Evolutionary conservation across 1,140 invertebrate genomes (phyloP).

Genomic region (Drosophila tristis): DNA sequence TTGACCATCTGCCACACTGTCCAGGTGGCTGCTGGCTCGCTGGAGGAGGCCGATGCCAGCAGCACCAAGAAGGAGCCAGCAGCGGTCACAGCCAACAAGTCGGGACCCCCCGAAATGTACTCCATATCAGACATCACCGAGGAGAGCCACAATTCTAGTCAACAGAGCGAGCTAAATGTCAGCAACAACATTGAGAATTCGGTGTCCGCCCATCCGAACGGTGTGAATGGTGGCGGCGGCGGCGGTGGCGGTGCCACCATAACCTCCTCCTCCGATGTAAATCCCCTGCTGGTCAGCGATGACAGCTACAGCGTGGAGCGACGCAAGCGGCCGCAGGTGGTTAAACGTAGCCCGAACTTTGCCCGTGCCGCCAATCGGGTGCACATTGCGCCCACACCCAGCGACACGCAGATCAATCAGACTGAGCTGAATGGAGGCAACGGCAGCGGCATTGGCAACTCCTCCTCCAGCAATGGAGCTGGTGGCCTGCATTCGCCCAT

Average conservation of each 20-base stretch:
- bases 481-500: conserved; percentile 13
- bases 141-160: conserved; percentile 80
- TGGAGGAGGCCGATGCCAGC: conserved; percentile 31
- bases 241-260: not conserved
- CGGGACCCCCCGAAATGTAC: conserved; percentile 74
- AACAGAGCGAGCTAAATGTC: conserved; percentile 76
- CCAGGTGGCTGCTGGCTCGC: conserved; percentile 85
- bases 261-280: conserved; percentile 66
- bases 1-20: conserved; percentile 92
- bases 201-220: conserved; percentile 68
- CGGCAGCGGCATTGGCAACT: not conserved
- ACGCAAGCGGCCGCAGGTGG: conserved; percentile 72
- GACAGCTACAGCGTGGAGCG: conserved; percentile 64
- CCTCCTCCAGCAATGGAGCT: not conserved
- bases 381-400: conserved; percentile 9
- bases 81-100: conserved; percentile 5
- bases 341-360: conserved; percentile 79
- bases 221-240: not conserved
- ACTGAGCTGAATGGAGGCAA: conserved; percentile 28
- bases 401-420: not conserved
- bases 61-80: conserved; percentile 28
- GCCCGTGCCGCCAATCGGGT: conserved; percentile 38
- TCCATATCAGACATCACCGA: conserved; percentile 79
- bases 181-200: conserved; percentile 65
- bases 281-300: conserved; percentile 64